Base-by-base conservation (phyloP, 2,888 invertebrate genomes). In the Fabriciana adippe region DNA sequence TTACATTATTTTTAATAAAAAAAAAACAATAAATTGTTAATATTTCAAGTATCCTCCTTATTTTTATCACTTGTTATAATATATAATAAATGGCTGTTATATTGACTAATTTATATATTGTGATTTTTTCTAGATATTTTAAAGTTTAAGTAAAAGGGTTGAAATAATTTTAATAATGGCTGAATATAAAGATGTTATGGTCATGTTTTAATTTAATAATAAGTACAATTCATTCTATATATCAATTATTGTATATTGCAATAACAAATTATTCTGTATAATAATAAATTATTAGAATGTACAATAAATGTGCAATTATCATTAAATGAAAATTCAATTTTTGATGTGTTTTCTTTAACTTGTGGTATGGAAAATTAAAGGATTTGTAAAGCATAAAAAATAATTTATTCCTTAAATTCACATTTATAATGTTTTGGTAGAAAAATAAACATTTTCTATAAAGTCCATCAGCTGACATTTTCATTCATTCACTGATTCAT, bases 301-400 rank as follows among this genome's bases (percentile, higher is more conserved):
- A 71, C 66, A 69, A 64, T 45, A 48, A 60, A 67, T 72, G 67
- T 72, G 71, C 66, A 70, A 72, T 72, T 70, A 69, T 68, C 61
- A 70, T 72, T 70, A 67, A 70, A 69, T 70, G 60, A 67, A 35
- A 64, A 26, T 66, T 62, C 4, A 48, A 48, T 35, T 47, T 55
- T 31, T 47, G 11, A 16, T 45, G 18, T 15, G 13, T 6, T 48
- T 60, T 18, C 21, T 48, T 55, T 55, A 18, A 55, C 18, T 18
- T 18, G 3, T 35, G 8, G 13, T 11, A 11, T 11, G 18, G 26
- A 53, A 50, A 26, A 16, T 31, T 31, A 51, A 59, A 51, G 2
- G 31, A 26, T 3, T 59, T 26, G 13, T 18, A 16, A 65, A 54
- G 53, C 59, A 31, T 59, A 59, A 51, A 41, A 55, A 61, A 64